Evolutionary conservation across 1,140 invertebrate genomes (phyloP), one percentile per base, ranked within the genome.

Genomic region (Listronotus oregonensis): DNA sequence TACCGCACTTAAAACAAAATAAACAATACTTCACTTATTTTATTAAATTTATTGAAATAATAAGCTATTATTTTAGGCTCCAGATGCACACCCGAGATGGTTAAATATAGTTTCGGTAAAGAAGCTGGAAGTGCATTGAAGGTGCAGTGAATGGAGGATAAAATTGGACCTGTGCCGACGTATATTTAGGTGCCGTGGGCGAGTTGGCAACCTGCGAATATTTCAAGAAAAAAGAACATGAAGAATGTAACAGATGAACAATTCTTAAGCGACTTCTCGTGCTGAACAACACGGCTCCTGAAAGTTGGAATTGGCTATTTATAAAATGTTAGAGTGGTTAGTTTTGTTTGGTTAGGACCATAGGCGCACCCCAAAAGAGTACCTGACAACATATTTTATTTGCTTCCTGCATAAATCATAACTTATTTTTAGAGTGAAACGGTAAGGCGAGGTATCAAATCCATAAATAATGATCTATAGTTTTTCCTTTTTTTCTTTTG

Each of bases 181-280:
- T 78, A 78, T 78, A 77, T 78, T 77, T 78, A 78, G 77, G 70
- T 68, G 60, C 73, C 70, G 77, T 78, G 72, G 77, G 77, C 77
- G 77, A 68, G 64, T 77, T 77, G 77, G 77, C 77, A 78, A 77
- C 75, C 72, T 76, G 77, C 75, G 69, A 77, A 73, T 77, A 73
- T 73, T 75, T 75, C 65, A 46, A 68, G 72, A 73, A 72, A n/a
- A 75, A 75, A 58, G 70, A 69, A 63, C 49, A 71, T 69, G 56
- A 71, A 70, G 72, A 75, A 71, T 73, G 62, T 73, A 77, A 76
- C 75, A 78, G 75, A 77, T 76, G 74, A 72, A 78, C 75, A 75
- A 75, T 72, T 73, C 72, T 74, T 65, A 68, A 71, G 70, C 60
- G 67, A 50, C 51, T 65, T 47, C 55, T 50, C 47, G 44, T 42